A percentile compares a stretch with the other conserved stretches of the same genome.
phyloP scores from a whole-genome alignment of 1,140 invertebrate genomes.

The Drosophila biarmipes region DNA sequence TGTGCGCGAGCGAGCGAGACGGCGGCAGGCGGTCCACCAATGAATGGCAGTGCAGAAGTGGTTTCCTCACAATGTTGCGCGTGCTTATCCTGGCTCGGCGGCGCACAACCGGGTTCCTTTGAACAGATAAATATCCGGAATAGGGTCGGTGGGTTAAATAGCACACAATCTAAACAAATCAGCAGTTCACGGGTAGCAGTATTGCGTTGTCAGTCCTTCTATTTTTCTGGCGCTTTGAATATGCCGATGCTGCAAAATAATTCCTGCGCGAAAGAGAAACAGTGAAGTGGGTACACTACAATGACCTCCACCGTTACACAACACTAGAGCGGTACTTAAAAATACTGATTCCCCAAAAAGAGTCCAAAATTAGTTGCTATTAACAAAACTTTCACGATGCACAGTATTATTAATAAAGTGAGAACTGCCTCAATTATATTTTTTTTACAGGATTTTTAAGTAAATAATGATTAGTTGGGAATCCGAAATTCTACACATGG shows the following conservation, averaged over 20 bases:
- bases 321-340: background rate
- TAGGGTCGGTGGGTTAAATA: background rate
- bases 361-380: background rate
- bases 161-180: background rate
- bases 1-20: conserved; percentile 16
- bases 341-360: background rate
- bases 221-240: background rate
- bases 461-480: too few species aligned
- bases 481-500: too few species aligned
- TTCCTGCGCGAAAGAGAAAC: background rate
- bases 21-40: background rate
- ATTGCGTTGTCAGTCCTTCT: background rate
- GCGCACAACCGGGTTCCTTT: background rate
- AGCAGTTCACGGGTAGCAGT: too few species aligned
- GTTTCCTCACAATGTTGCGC: background rate
- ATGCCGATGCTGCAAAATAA: background rate
- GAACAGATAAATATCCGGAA: background rate
- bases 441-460: too few species aligned
- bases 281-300: background rate
- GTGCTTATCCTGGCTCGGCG: background rate
- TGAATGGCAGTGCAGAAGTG: conserved; percentile 1
- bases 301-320: background rate
- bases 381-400: too few species aligned
- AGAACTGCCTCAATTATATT: too few species aligned
- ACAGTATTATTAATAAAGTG: too few species aligned